phyloP scores from a whole-genome alignment of 2,797 vertebrate genomes.

The Allobates femoralis region DNA sequence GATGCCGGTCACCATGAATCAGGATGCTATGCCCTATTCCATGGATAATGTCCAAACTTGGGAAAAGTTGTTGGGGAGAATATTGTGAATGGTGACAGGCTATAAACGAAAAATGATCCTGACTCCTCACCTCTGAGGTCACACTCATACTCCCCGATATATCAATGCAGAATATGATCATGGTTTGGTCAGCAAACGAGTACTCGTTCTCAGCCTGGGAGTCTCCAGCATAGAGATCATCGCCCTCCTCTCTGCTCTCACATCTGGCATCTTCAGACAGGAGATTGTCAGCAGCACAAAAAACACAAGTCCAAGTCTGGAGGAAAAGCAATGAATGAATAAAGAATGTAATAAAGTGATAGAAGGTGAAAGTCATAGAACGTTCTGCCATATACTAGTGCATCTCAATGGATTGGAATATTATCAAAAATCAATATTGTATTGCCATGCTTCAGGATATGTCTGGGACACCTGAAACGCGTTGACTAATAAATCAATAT shows the following conservation, averaged over 20 bases:
- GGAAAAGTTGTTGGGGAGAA: not conserved
- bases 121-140: slow-evolving; percentile 74
- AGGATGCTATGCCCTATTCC: no score
- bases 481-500: no score
- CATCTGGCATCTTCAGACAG: not conserved
- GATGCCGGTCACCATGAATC: no score
- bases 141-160: slow-evolving; percentile 83
- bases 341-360: not conserved
- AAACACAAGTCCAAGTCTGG: slow-evolving; percentile 80
- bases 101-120: not conserved
- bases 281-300: slow-evolving; percentile 74
- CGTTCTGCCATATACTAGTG: not conserved
- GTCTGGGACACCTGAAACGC: no score
- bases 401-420: no score
- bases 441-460: no score
- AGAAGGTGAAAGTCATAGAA: not conserved
- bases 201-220: slow-evolving; percentile 70
- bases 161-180: slow-evolving; percentile 82
- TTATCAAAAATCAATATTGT: no score
- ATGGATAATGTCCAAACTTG: no score
- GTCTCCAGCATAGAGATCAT: slow-evolving; percentile 72
- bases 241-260: slow-evolving; percentile 60
- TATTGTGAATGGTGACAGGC: not conserved
- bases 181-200: slow-evolving; percentile 75
- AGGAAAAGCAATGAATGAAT: not conserved